Evolutionary conservation across 35 echinoderm and acorn worm species (phyloP), one percentile per base, ranked within the genome.

Genomic region (Stichopus chloronotus): DNA sequence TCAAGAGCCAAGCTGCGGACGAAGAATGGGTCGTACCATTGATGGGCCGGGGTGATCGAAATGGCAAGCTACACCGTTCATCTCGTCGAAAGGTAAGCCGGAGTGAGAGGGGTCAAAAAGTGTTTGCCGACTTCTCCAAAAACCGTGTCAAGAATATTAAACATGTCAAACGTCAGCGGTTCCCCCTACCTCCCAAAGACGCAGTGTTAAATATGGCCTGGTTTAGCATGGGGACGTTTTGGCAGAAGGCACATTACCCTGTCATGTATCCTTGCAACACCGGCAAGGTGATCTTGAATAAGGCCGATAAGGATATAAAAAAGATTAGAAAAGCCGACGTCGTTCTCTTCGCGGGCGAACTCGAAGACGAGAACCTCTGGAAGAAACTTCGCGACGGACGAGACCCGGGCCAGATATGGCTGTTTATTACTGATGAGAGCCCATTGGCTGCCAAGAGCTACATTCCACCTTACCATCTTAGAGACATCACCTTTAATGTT

Each of bases 361-460:
- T 89, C 55, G 61, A 72, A 7, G 19, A 89, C 25, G 60, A 71
- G 87, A 61, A 43, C 0, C 87, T 89, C 43, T 89, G 87, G 87
- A 23, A n/a, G 21, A 20, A 63, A 72, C 61, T 89, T 5, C 60
- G 65, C 5, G 87, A 23, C 4, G 12, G 71, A 53, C 57, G 87
- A 60, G 87, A 89, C 20, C 87, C 87, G 5, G 8, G 76, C 12
- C 90, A 91, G 20, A 4, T 91, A 9, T 91, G 90, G 90, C 16
- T 91, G 30, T 91, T 91, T 58, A 79, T 55, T n/a, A 91, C 90
- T 9, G 71, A 79, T 55, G 90, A 91, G 72, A 91, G 90, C 23
- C 90, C 90, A 11, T 58, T 79, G 4, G 56, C 52, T 9, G 55
- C 90, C 53, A 79, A 79, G 16, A 78, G 9, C 4, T 53, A 77